Evolutionary conservation across 2,797 vertebrate genomes (phyloP).

Genomic region (Neosilurus mollespiculum): DNA sequence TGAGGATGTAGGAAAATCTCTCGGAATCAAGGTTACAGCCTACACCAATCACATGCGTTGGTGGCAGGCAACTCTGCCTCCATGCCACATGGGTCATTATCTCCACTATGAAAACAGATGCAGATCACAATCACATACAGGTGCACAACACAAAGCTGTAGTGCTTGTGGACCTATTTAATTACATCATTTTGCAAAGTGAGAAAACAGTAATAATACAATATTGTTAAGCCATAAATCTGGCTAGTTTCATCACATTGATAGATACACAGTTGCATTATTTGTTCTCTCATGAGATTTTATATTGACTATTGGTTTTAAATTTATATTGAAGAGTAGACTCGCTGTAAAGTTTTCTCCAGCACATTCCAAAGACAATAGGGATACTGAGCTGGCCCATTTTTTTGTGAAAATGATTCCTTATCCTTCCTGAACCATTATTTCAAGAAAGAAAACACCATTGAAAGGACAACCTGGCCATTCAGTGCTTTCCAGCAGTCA

Average conservation of each 20-base stretch:
- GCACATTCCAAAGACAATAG: too few species aligned
- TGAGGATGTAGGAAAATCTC: constrained; percentile 81
- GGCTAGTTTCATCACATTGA: not conserved
- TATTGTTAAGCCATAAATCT: not conserved
- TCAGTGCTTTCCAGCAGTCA: too few species aligned
- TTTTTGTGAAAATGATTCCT: too few species aligned
- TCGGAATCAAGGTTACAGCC: constrained; percentile 93
- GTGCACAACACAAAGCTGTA: not conserved
- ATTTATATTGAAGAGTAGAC: too few species aligned
- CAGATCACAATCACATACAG: not conserved
- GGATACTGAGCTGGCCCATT: too few species aligned
- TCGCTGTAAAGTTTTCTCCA: too few species aligned
- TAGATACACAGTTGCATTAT: too few species aligned
- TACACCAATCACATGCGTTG: constrained; percentile 83
- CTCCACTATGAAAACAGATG: constrained; percentile 78
- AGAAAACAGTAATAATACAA: not conserved
- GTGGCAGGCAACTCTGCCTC: constrained; percentile 88
- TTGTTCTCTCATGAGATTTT: too few species aligned
- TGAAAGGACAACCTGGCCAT: too few species aligned
- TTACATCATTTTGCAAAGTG: not conserved
- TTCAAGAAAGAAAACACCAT: too few species aligned
- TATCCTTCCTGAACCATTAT: too few species aligned
- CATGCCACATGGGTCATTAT: constrained; percentile 92
- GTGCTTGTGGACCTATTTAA: not conserved
- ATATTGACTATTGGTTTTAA: too few species aligned